Percentiles rank a stretch among this genome's conserved stretches.
Conservation (phyloP, 2,888 invertebrate species). For the Hecatera dysodea region DNA sequence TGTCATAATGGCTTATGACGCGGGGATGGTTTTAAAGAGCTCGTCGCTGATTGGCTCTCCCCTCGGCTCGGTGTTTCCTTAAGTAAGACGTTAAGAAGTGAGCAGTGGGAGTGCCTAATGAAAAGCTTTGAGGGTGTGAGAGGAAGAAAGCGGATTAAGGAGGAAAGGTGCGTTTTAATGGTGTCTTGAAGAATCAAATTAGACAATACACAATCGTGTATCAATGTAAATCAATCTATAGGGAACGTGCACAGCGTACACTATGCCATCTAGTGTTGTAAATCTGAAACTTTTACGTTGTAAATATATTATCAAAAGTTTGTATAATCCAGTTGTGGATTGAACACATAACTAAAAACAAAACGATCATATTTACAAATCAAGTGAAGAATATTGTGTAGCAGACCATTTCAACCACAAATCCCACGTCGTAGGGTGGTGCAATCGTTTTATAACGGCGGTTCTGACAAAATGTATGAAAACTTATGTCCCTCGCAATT, state of each 20-base stretch:
- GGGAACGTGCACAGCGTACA: too few species aligned
- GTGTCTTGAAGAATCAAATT: constrained; percentile 3
- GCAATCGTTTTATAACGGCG: constrained; percentile 50
- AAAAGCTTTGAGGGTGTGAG: constrained; percentile 48
- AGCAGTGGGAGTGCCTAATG: constrained; percentile 56
- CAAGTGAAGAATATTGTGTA: constrained; percentile 32
- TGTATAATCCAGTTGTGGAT: too few species aligned
- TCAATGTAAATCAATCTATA: too few species aligned
- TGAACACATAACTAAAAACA: too few species aligned
- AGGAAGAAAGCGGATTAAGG: constrained; percentile 22
- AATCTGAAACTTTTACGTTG: too few species aligned
- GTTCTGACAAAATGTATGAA: constrained; percentile 57
- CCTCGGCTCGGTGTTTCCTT: constrained; percentile 55
- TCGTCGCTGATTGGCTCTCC: constrained; percentile 66
- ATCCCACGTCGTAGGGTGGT: constrained; percentile 22
- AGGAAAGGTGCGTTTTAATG: constrained; percentile 17
- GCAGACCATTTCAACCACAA: constrained; percentile 45
- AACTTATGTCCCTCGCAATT: constrained; percentile 61
- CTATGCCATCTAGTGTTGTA: too few species aligned
- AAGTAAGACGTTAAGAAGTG: constrained; percentile 53
- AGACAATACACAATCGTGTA: background rate
- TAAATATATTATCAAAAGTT: too few species aligned
- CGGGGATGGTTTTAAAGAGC: constrained; percentile 69
- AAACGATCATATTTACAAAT: constrained; percentile 33
- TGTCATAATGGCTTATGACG: constrained; percentile 78